Percentiles rank a stretch among this genome's conserved stretches.
These are phyloP conservation scores for Pteropus alecto DNA, from an alignment of 2,113 vertebrate species.

Conservation along the genomic window DNA sequence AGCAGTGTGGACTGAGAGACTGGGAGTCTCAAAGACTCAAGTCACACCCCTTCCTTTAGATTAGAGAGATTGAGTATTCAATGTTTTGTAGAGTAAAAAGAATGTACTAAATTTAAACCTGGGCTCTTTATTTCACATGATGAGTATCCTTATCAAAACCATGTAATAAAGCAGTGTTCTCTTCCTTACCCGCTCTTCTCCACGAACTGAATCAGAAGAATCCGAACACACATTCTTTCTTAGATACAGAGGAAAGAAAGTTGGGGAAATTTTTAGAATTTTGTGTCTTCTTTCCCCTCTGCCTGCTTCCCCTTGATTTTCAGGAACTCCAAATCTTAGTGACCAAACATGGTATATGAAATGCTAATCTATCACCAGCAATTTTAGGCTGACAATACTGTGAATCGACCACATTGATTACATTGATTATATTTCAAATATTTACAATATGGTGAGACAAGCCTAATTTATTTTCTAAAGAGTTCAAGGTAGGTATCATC, in stretches of 20 bases:
- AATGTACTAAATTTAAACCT: slow-evolving; percentile 8
- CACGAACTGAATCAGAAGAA: neutral
- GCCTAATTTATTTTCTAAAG: slow-evolving; percentile 85
- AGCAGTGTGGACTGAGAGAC: neutral
- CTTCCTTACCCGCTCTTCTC: neutral
- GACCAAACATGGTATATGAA: slow-evolving; percentile 77
- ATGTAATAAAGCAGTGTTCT: neutral
- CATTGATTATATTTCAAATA: slow-evolving; percentile 87
- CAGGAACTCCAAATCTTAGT: slow-evolving; percentile 23
- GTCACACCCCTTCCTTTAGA: neutral
- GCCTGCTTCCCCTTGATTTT: neutral
- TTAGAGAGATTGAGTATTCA: neutral
- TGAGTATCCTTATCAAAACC: neutral
- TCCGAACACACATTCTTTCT: neutral
- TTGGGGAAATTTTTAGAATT: neutral
- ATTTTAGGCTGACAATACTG: slow-evolving; percentile 82
- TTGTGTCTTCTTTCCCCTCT: neutral
- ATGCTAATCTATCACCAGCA: slow-evolving; percentile 82
- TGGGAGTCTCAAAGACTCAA: neutral
- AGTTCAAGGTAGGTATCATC: slow-evolving; percentile 81
- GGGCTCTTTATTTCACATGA: neutral
- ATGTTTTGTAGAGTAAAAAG: neutral
- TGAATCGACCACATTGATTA: slow-evolving; percentile 82
- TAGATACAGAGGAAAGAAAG: neutral
- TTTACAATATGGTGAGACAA: slow-evolving; percentile 83